phyloP scores from a whole-genome alignment of 2,797 vertebrate genomes.

The Alauda arvensis region DNA sequence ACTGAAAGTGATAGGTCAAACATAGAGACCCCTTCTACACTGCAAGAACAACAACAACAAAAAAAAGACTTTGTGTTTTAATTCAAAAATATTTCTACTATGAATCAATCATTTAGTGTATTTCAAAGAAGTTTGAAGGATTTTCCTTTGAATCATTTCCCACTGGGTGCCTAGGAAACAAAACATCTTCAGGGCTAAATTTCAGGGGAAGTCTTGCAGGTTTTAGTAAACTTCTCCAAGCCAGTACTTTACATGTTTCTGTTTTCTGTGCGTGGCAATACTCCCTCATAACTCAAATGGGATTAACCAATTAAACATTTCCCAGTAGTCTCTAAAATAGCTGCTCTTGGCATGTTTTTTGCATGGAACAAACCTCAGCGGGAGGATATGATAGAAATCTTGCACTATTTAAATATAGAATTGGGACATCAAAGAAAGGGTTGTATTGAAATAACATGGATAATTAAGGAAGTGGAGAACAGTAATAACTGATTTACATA shows the following conservation, averaged over 20 bases:
- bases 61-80: conserved; percentile 27
- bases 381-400: conserved; percentile 90
- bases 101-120: conserved; percentile 72
- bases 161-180: conserved; percentile 60
- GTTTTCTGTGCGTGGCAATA: conserved; percentile 80
- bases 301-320: conserved; percentile 89
- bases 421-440: conserved; percentile 96
- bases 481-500: conserved; percentile 98
- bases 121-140: conserved; percentile 68
- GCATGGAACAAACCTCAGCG: conserved; percentile 92
- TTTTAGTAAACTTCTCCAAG: conserved; percentile 76
- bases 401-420: conserved; percentile 98
- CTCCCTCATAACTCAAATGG: conserved; percentile 84
- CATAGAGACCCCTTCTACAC: not conserved
- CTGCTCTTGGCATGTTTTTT: conserved; percentile 95
- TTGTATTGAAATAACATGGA: conserved; percentile 98
- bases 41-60: not conserved
- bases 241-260: conserved; percentile 77
- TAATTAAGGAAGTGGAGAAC: conserved; percentile 97
- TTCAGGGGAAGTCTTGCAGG: conserved; percentile 73
- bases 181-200: conserved; percentile 71
- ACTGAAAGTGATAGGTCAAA: not conserved
- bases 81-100: conserved; percentile 69
- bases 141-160: conserved; percentile 73
- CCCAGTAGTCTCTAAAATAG: conserved; percentile 90